These are phyloP conservation scores for Merops nubicus DNA, from an alignment of 2,113 vertebrate species.

Conservation along the genomic window DNA sequence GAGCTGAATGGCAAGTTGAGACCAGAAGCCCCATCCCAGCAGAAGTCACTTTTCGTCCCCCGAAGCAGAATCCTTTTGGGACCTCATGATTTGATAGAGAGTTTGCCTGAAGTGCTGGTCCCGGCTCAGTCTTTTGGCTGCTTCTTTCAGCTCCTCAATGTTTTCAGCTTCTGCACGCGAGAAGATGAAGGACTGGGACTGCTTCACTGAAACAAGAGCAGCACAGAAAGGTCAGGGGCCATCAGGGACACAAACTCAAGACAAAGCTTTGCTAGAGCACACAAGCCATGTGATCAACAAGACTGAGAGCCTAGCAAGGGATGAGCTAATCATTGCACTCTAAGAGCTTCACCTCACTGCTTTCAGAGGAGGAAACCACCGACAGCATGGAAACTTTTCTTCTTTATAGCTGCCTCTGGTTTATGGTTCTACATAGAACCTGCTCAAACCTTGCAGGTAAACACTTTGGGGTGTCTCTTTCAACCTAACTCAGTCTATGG, in stretches of 20 bases:
- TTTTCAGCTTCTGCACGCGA: slow-evolving; percentile 73
- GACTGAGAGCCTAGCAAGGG: not conserved
- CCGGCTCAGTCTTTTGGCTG: slow-evolving; percentile 84
- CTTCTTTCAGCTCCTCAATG: slow-evolving; percentile 87
- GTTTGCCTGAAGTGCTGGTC: slow-evolving; percentile 90
- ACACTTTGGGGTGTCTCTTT: not conserved
- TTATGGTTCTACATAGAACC: not conserved
- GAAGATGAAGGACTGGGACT: slow-evolving; percentile 89
- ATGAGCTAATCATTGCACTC: not conserved
- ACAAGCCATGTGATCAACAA: accelerated
- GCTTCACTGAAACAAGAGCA: slow-evolving; percentile 84
- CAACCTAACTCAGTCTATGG: not conserved
- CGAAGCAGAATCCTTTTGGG: slow-evolving; percentile 71
- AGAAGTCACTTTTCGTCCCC: slow-evolving; percentile 72
- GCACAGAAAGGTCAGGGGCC: not conserved
- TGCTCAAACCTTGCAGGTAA: not conserved
- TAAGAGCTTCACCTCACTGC: not conserved
- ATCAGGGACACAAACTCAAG: not conserved
- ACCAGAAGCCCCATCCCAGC: not conserved
- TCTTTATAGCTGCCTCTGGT: not conserved
- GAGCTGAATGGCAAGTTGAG: slow-evolving; percentile 1
- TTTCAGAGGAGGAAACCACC: not conserved
- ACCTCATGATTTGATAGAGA: slow-evolving; percentile 85
- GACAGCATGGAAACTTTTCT: not conserved
- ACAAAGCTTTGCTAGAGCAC: not conserved